phyloP scores from a whole-genome alignment of 2,113 vertebrate genomes.

The Ursus arctos region DNA sequence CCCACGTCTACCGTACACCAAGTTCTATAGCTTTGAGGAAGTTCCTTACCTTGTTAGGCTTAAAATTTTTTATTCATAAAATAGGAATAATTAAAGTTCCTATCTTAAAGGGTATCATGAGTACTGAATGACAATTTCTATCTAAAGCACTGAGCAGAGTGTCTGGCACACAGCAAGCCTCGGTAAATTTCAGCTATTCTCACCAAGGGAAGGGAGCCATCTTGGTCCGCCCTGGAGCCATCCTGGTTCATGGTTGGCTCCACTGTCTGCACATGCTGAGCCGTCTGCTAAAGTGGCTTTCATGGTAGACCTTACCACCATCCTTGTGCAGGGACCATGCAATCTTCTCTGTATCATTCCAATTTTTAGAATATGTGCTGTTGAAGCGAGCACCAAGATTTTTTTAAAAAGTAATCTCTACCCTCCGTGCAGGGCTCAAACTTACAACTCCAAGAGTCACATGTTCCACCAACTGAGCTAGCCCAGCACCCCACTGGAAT shows the following conservation, averaged over 20 bases:
- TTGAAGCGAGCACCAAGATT: neutral
- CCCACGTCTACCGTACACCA: neutral
- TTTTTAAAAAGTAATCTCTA: neutral
- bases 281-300: neutral
- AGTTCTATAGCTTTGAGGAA: neutral
- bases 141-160: neutral
- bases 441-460: neutral
- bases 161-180: neutral
- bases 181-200: neutral
- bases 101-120: neutral
- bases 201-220: neutral
- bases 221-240: neutral
- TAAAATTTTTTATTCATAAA: constrained; percentile 14
- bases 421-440: neutral
- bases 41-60: neutral
- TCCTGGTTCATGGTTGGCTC: neutral
- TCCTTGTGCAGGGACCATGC: neutral
- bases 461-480: neutral
- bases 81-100: neutral
- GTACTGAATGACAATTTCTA: constrained; percentile 35
- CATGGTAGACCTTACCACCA: neutral
- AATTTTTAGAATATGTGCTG: neutral
- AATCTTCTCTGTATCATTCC: neutral
- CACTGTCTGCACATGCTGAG: neutral
- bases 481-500: neutral